Conservation (phyloP, 2,888 invertebrate species). For the Aethes cnicana region DNA sequence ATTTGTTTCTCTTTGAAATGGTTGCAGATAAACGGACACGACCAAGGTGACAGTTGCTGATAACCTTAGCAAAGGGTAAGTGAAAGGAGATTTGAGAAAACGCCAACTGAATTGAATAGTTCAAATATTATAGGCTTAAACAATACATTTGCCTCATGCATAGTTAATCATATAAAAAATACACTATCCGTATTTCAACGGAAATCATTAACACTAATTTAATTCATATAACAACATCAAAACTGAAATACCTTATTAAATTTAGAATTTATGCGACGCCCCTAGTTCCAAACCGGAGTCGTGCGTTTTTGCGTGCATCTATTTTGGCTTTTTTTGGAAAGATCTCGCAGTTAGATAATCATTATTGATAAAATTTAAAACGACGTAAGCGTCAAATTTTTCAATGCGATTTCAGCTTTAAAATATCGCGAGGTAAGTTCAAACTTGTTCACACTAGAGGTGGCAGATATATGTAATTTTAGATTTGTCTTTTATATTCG, state of each 20-base stretch:
- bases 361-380: constrained; percentile 38
- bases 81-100: not conserved
- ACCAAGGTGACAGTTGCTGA: not conserved
- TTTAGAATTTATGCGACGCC: constrained; percentile 56
- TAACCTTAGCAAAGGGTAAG: not conserved
- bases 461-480: not conserved
- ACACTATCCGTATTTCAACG: not conserved
- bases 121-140: too few relatives aligned
- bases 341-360: constrained; percentile 77
- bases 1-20: not conserved
- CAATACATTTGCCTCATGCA: too few relatives aligned
- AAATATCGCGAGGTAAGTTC: rapidly evolving
- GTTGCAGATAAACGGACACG: not conserved
- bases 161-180: too few relatives aligned
- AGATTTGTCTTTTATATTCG: not conserved
- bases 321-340: constrained; percentile 75
- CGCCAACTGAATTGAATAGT: too few relatives aligned
- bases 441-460: constrained; percentile 14
- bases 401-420: constrained; percentile 33
- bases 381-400: constrained; percentile 23
- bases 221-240: constrained; percentile 20
- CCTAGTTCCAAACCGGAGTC: constrained; percentile 56
- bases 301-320: constrained; percentile 71
- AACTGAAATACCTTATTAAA: constrained; percentile 36
- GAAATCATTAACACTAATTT: constrained; percentile 8